A percentile compares a stretch with the other conserved stretches of the same genome.
These are phyloP conservation scores for Agapornis roseicollis DNA, from an alignment of 2,113 vertebrate genomes.

Conservation along the genomic window DNA sequence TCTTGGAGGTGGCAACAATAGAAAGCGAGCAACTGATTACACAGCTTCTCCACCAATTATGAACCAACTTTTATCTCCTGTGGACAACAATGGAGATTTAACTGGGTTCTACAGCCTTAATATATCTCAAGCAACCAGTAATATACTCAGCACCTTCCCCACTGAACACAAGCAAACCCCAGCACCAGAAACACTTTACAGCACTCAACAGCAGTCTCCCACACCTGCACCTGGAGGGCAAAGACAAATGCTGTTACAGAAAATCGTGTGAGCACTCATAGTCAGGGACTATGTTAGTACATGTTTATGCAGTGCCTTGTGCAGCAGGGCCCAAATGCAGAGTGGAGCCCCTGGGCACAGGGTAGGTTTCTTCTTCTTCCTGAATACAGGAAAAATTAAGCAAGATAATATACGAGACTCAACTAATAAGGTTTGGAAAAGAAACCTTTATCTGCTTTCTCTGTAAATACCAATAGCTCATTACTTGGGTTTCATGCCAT, in stretches of 20 bases:
- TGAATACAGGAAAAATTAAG: background rate
- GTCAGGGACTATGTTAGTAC: background rate
- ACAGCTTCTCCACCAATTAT: background rate
- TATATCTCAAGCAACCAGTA: background rate
- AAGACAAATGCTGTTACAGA: background rate
- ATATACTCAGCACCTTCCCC: background rate
- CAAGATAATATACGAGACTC: background rate
- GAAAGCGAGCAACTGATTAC: constrained; percentile 6
- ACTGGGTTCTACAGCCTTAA: background rate
- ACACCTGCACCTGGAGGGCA: constrained; percentile 49
- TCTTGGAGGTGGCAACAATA: constrained; percentile 9
- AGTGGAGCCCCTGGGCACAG: background rate
- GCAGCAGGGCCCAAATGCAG: background rate
- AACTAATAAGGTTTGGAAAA: background rate
- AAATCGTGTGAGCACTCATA: background rate
- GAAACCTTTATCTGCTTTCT: background rate
- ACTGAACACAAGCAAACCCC: background rate
- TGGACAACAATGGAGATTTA: background rate
- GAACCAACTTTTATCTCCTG: background rate
- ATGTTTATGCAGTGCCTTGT: background rate
- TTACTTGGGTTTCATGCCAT: background rate
- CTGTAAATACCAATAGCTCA: background rate
- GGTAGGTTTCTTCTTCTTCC: background rate
- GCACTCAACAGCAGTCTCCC: background rate
- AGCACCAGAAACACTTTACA: constrained; percentile 3